Conservation (phyloP, 2,797 vertebrate species). For the Bradypodion pumilum region DNA sequence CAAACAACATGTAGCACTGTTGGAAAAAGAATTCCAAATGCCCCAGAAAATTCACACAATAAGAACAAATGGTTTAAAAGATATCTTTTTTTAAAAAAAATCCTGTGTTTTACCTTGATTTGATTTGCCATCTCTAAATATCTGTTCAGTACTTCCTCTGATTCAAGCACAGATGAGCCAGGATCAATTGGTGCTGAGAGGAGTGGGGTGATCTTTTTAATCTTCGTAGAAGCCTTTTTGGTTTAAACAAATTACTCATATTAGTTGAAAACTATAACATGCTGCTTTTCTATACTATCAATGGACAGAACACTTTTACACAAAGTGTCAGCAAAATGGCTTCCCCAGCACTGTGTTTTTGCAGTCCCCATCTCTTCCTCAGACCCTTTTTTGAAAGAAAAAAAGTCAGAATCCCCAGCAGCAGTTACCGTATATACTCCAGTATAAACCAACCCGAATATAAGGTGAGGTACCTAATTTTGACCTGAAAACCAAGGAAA, state of each 20-base stretch:
- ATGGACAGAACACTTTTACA: no score
- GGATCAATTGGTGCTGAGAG: conserved; percentile 73
- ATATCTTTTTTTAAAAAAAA: not conserved
- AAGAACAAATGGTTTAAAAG: not conserved
- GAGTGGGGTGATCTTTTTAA: conserved; percentile 73
- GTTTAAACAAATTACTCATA: conserved; percentile 28
- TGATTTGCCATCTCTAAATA: conserved; percentile 80
- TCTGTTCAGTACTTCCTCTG: conserved; percentile 77
- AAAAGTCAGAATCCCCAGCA: no score
- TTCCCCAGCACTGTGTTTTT: no score
- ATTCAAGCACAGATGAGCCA: conserved; percentile 72
- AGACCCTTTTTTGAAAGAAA: no score
- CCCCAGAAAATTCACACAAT: not conserved
- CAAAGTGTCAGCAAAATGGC: no score
- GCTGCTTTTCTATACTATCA: no score
- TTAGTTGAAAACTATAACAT: not conserved
- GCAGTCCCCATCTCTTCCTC: no score
- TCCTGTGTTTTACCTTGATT: conserved; percentile 76
- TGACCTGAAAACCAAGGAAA: no score
- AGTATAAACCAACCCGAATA: no score
- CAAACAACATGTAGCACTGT: not conserved
- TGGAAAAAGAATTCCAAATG: not conserved
- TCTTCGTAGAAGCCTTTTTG: conserved; percentile 80
- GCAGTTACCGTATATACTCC: no score
- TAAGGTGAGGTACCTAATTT: no score